Evolutionary conservation across 2,888 invertebrate genomes (phyloP).

Genomic region (Torymus texanus): DNA sequence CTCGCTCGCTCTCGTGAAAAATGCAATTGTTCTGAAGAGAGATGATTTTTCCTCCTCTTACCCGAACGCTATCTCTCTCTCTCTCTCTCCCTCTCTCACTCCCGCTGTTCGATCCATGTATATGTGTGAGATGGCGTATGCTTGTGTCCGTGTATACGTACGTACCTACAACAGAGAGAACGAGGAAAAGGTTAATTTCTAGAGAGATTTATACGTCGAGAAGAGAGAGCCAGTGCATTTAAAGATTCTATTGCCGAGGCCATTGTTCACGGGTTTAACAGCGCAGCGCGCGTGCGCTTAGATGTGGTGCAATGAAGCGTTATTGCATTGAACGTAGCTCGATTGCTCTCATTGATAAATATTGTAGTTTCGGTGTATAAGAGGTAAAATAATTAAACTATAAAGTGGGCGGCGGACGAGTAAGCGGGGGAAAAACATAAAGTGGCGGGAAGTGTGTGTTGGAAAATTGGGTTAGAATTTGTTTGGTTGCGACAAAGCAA

Average conservation of each 20-base stretch:
- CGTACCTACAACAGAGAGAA: conserved; percentile 30
- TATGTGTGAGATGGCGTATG: not conserved
- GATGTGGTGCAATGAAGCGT: no score
- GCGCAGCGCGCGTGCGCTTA: not conserved
- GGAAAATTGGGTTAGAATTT: no score
- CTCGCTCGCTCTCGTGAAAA: not conserved
- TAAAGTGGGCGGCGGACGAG: no score
- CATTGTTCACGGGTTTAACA: not conserved
- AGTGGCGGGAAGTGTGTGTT: no score
- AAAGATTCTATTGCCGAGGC: conserved; percentile 26
- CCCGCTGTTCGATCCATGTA: not conserved
- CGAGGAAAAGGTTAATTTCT: not conserved
- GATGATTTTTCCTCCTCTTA: not conserved
- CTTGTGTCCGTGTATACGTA: not conserved
- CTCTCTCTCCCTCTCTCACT: not conserved
- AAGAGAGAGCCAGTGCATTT: conserved; percentile 1
- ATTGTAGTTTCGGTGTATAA: no score
- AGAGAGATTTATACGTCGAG: not conserved
- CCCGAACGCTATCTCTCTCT: not conserved
- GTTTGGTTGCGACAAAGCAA: no score
- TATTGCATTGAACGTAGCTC: no score
- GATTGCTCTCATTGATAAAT: no score
- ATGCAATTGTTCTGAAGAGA: not conserved
- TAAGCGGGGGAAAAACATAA: no score
- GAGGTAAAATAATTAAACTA: no score